Percentiles rank a stretch among this genome's conserved stretches.
Conservation (phyloP, 30 jellyfish, hydroid and myxozoan species). For the Pseudorhiza aurosa region DNA sequence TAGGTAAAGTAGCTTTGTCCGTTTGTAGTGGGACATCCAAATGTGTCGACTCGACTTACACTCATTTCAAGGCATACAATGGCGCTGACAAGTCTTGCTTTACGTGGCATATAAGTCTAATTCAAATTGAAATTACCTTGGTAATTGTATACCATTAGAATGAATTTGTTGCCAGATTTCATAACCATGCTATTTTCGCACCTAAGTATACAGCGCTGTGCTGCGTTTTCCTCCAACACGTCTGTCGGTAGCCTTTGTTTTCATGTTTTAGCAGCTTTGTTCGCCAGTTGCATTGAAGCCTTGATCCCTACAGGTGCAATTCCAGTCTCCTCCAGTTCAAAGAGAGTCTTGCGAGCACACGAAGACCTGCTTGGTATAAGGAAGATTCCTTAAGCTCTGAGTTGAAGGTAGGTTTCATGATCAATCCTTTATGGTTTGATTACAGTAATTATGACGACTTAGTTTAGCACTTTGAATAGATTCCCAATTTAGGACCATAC, state of each 20-base stretch:
- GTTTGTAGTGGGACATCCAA: too few species aligned
- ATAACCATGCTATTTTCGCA: not conserved
- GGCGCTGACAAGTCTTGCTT: too few species aligned
- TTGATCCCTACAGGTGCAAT: not conserved
- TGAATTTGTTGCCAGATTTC: not conserved
- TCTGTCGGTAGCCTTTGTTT: not conserved
- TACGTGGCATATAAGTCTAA: too few species aligned
- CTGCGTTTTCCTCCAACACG: not conserved
- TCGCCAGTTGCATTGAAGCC: not conserved
- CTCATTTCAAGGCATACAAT: too few species aligned
- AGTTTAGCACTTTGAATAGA: too few species aligned
- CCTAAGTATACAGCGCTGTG: not conserved
- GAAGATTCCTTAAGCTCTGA: too few species aligned
- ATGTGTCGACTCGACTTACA: too few species aligned
- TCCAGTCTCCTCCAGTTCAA: not conserved
- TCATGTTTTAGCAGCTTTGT: not conserved
- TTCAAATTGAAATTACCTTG: not conserved
- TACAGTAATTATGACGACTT: too few species aligned
- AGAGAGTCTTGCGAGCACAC: not conserved
- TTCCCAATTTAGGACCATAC: too few species aligned
- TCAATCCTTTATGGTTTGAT: too few species aligned
- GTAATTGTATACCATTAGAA: not conserved
- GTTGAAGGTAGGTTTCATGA: too few species aligned
- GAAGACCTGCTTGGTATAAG: not conserved
- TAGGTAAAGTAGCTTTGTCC: too few species aligned